Percentiles rank a stretch among this genome's conserved stretches.
phyloP scores from a whole-genome alignment of 2,797 vertebrate genomes.

The Clarias platycephalus region DNA sequence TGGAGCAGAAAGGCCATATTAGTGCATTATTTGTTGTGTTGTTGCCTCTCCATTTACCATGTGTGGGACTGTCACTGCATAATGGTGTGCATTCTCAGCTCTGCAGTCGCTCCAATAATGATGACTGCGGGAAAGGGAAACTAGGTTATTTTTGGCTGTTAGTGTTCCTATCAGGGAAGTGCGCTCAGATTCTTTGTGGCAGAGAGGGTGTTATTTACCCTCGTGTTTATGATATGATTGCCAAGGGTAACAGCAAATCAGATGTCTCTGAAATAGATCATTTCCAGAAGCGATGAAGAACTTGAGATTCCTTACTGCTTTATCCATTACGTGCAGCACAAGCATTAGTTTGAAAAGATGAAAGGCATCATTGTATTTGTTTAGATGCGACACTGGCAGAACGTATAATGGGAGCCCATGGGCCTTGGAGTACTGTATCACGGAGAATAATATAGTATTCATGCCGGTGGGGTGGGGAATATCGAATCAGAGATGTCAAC shows the following conservation, averaged over 20 bases:
- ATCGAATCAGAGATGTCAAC: constrained; percentile 45
- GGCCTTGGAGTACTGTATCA: constrained; percentile 45
- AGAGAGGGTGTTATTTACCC: constrained; percentile 56
- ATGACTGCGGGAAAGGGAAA: constrained; percentile 62
- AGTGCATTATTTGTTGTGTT: constrained; percentile 53
- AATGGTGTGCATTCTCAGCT: constrained; percentile 58
- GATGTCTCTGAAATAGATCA: constrained; percentile 55
- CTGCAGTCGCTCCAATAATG: constrained; percentile 59
- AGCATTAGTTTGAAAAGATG: constrained; percentile 52
- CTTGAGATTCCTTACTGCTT: constrained; percentile 51
- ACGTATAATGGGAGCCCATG: constrained; percentile 49
- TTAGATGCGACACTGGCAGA: constrained; percentile 45
- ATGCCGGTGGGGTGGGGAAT: constrained; percentile 20
- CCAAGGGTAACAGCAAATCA: constrained; percentile 57
- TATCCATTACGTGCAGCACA: constrained; percentile 53
- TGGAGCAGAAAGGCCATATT: constrained; percentile 52
- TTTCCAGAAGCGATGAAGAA: constrained; percentile 53
- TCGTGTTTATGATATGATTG: constrained; percentile 60
- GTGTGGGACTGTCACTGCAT: constrained; percentile 56
- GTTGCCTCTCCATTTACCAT: constrained; percentile 44
- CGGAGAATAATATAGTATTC: constrained; percentile 33
- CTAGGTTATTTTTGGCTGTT: constrained; percentile 61
- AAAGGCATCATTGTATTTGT: constrained; percentile 57
- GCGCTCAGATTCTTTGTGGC: constrained; percentile 47
- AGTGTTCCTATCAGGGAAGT: constrained; percentile 54